A percentile compares a stretch with the other conserved stretches of the same genome.
Evolutionary conservation across 2,113 vertebrate species (phyloP).

Genomic region (Halcyon malimbica): DNA sequence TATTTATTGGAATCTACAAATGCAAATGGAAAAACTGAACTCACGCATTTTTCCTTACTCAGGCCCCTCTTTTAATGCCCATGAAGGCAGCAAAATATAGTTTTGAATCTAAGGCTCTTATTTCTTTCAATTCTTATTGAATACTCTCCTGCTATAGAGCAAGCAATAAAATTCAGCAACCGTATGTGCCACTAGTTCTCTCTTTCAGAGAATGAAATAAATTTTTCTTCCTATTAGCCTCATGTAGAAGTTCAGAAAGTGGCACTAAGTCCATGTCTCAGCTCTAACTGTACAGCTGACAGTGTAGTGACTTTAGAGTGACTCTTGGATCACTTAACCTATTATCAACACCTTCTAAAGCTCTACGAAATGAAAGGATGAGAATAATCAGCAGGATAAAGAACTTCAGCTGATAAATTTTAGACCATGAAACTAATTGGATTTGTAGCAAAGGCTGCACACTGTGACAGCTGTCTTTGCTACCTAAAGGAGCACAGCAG

Average conservation of each 20-base stretch:
- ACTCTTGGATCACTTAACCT: neutral
- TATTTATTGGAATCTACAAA: neutral
- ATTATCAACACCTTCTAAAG: neutral
- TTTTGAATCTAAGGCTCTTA: neutral
- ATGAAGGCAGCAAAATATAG: neutral
- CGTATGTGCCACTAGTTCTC: neutral
- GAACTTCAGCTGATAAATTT: neutral
- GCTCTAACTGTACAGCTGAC: neutral
- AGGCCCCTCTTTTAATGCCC: neutral
- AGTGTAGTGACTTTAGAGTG: neutral
- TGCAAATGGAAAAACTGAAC: neutral
- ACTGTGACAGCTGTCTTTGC: neutral
- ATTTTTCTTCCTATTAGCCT: conserved; percentile 20
- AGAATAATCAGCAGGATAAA: neutral
- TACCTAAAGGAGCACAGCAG: neutral
- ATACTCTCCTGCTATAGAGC: neutral
- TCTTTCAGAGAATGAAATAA: neutral
- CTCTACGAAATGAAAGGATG: neutral
- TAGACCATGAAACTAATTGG: neutral
- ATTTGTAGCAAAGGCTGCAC: neutral
- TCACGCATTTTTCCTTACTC: neutral
- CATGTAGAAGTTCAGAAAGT: conserved; percentile 10
- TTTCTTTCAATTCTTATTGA: conserved; percentile 27
- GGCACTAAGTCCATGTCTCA: neutral
- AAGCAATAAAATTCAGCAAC: neutral